Percentiles rank a stretch among this genome's conserved stretches.
Evolutionary conservation across 2,888 invertebrate species (phyloP).

Genomic region (Parnassius glacialis): DNA sequence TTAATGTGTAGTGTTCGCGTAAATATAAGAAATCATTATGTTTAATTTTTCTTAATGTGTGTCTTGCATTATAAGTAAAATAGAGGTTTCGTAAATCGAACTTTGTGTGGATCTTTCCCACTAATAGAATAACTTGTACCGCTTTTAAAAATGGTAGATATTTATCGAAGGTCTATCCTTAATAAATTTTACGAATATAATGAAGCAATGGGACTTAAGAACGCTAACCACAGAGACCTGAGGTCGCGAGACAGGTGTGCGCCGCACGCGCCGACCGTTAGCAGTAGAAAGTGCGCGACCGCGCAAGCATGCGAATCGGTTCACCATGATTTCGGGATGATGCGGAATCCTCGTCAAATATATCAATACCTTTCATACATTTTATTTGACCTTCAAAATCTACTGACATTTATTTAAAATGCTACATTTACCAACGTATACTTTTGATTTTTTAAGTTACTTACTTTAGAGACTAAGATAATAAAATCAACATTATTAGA

Average conservation of each 20-base stretch:
- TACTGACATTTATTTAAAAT: too few relatives aligned
- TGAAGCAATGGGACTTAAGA: slow-evolving; percentile 46
- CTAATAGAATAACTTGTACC: too few relatives aligned
- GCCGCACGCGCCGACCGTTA: slow-evolving; percentile 80
- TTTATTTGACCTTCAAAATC: not conserved
- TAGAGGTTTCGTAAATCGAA: too few relatives aligned
- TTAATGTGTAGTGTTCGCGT: too few relatives aligned
- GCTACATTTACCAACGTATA: too few relatives aligned
- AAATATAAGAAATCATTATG: too few relatives aligned
- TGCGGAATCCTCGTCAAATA: not conserved
- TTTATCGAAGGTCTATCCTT: slow-evolving; percentile 22
- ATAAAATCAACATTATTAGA: too few relatives aligned
- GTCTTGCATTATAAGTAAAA: too few relatives aligned
- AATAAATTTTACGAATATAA: slow-evolving; percentile 40
- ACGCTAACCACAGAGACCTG: slow-evolving; percentile 50
- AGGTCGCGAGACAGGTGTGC: slow-evolving; percentile 74
- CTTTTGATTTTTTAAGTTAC: too few relatives aligned
- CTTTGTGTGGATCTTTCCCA: too few relatives aligned
- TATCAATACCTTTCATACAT: not conserved
- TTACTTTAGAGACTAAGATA: too few relatives aligned
- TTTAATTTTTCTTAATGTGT: too few relatives aligned
- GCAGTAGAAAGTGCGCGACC: slow-evolving; percentile 79
- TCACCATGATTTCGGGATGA: slow-evolving; percentile 37
- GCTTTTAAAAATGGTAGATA: not conserved
- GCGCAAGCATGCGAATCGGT: slow-evolving; percentile 74